Conservation (phyloP, 2,888 invertebrate genomes). For the Nomada goodeniana region DNA sequence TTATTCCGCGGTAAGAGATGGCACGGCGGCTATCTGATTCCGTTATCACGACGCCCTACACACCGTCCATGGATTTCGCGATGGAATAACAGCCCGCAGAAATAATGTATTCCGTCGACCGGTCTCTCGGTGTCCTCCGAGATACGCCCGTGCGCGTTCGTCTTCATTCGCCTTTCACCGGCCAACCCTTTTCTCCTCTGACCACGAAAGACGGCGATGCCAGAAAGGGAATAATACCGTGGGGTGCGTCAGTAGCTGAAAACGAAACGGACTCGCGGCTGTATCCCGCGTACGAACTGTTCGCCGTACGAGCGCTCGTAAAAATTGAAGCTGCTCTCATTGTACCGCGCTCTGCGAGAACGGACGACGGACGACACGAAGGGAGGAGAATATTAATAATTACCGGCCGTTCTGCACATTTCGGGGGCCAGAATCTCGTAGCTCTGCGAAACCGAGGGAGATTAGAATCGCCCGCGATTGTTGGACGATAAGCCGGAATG, state of each 20-base stretch:
- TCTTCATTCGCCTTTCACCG: slow-evolving; percentile 45
- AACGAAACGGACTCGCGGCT: slow-evolving; percentile 11
- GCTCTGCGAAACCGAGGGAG: slow-evolving; percentile 10
- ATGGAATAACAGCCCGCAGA: slow-evolving; percentile 70
- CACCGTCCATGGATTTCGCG: slow-evolving; percentile 53
- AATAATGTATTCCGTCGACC: slow-evolving; percentile 65
- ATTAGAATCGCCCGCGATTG: slow-evolving; percentile 23
- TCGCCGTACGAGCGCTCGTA: not conserved
- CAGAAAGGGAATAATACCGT: slow-evolving; percentile 39
- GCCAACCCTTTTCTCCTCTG: slow-evolving; percentile 20
- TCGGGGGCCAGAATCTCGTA: not conserved
- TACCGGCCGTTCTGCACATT: not conserved
- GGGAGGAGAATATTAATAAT: slow-evolving; percentile 36
- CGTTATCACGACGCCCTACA: slow-evolving; percentile 71
- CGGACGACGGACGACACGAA: slow-evolving; percentile 8
- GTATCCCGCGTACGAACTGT: slow-evolving; percentile 37
- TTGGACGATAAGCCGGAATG: not conserved
- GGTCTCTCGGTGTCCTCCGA: slow-evolving; percentile 45
- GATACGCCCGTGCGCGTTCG: slow-evolving; percentile 16
- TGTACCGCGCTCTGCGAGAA: not conserved
- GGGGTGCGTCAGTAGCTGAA: slow-evolving; percentile 3
- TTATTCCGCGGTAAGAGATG: slow-evolving; percentile 74
- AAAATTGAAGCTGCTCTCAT: slow-evolving; percentile 39
- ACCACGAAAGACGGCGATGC: slow-evolving; percentile 9
- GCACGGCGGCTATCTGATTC: slow-evolving; percentile 74